Conservation (phyloP, 92 coral and sea anemone genomes). For the Bergia puertoricense region DNA sequence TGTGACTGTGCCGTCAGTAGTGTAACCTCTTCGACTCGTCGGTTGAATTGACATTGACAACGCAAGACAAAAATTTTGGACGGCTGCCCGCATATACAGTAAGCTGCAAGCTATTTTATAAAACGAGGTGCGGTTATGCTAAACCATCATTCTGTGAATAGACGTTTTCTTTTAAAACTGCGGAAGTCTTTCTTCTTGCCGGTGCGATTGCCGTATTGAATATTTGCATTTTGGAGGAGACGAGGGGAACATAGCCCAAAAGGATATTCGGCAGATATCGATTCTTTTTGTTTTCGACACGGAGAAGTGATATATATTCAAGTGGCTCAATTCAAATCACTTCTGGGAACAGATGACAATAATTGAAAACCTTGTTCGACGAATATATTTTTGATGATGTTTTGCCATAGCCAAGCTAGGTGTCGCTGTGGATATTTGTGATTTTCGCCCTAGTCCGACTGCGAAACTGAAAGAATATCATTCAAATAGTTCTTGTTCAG, state of each 20-base stretch:
- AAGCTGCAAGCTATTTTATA: neutral
- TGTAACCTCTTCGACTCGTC: neutral
- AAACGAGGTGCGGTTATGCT: conserved; percentile 48
- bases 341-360: neutral
- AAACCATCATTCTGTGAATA: conserved; percentile 38
- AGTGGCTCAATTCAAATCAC: neutral
- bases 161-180: conserved; percentile 56
- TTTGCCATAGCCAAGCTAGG: neutral
- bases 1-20: conserved; percentile 11
- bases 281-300: neutral
- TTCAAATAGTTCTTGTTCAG: neutral
- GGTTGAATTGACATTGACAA: neutral
- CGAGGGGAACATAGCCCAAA: conserved; percentile 9
- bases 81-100: conserved; percentile 1
- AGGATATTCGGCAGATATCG: neutral
- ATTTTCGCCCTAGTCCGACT: neutral
- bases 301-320: neutral
- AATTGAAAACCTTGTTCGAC: neutral
- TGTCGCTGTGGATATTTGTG: neutral
- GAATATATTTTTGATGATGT: no score
- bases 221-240: neutral
- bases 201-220: conserved; percentile 56
- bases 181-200: conserved; percentile 62
- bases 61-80: neutral
- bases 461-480: neutral